Evolutionary conservation across 2,113 vertebrate species (phyloP).

Genomic region (Mixornis gularis): DNA sequence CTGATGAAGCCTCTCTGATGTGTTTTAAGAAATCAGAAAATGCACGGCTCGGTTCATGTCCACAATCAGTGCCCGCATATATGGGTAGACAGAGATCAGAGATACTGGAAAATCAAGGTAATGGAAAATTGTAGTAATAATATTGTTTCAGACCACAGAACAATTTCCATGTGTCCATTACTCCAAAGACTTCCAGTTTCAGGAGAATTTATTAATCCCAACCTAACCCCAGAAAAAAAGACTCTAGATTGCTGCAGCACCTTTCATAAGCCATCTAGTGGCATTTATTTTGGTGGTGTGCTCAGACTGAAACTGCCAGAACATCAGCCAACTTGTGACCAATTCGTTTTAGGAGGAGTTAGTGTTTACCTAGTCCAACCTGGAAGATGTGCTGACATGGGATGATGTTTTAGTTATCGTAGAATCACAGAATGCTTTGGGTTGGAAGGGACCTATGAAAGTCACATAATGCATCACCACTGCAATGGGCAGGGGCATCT

Average conservation of each 20-base stretch:
- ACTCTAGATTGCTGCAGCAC: background rate
- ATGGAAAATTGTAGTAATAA: background rate
- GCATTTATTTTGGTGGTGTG: background rate
- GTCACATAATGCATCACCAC: background rate
- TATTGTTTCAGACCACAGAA: background rate
- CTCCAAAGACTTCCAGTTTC: background rate
- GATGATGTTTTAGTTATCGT: background rate
- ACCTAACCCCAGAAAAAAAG: background rate
- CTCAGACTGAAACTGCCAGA: background rate
- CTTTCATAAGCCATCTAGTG: background rate
- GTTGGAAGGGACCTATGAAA: background rate
- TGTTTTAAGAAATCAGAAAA: background rate
- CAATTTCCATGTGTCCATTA: background rate
- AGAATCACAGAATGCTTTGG: background rate
- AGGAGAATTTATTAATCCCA: background rate
- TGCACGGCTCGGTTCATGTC: background rate
- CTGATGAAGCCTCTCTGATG: background rate
- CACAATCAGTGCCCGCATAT: background rate
- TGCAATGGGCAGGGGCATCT: background rate
- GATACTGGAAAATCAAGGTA: background rate
- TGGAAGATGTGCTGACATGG: background rate
- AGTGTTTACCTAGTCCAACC: background rate
- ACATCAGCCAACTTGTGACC: background rate
- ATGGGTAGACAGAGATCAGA: background rate
- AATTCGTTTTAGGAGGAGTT: background rate